Conservation (phyloP, 2,888 invertebrate species). For the Pasiphila rectangulata region DNA sequence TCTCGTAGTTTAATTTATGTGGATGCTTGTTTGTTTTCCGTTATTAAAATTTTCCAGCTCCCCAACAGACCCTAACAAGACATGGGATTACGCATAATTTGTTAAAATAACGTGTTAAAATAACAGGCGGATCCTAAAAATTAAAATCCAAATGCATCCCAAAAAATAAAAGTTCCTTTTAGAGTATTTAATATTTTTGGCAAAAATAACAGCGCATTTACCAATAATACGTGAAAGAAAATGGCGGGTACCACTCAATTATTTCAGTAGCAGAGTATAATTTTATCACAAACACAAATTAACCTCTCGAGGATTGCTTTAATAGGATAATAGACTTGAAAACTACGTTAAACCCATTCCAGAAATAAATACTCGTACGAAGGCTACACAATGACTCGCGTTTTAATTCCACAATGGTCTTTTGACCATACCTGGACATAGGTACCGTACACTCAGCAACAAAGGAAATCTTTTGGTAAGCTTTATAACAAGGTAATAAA, state of each 20-base stretch:
- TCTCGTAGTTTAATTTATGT: slow-evolving; percentile 42
- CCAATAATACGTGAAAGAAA: too few relatives aligned
- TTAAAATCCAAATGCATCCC: too few relatives aligned
- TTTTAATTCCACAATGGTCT: slow-evolving; percentile 48
- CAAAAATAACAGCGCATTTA: not conserved
- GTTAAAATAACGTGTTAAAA: slow-evolving; percentile 15
- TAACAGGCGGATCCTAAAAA: too few relatives aligned
- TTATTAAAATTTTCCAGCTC: slow-evolving; percentile 42
- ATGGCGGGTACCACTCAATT: too few relatives aligned
- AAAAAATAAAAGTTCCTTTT: too few relatives aligned
- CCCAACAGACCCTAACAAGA: slow-evolving; percentile 33
- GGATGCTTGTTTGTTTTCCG: slow-evolving; percentile 41
- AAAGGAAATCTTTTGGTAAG: slow-evolving; percentile 10
- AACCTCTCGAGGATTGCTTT: too few relatives aligned
- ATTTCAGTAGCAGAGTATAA: too few relatives aligned
- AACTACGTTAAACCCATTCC: slow-evolving; percentile 9
- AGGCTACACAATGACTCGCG: slow-evolving; percentile 49
- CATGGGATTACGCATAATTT: slow-evolving; percentile 22
- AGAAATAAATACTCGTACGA: slow-evolving; percentile 33
- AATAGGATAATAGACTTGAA: not conserved
- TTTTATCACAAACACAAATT: too few relatives aligned
- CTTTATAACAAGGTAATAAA: slow-evolving; percentile 18
- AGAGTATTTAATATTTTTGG: not conserved
- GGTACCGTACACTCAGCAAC: slow-evolving; percentile 15
- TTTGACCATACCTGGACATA: slow-evolving; percentile 50